Percentiles rank a stretch among this genome's conserved stretches.
phyloP scores from a whole-genome alignment of 1,140 invertebrate genomes.

The Ceratosolen solmsi region DNA sequence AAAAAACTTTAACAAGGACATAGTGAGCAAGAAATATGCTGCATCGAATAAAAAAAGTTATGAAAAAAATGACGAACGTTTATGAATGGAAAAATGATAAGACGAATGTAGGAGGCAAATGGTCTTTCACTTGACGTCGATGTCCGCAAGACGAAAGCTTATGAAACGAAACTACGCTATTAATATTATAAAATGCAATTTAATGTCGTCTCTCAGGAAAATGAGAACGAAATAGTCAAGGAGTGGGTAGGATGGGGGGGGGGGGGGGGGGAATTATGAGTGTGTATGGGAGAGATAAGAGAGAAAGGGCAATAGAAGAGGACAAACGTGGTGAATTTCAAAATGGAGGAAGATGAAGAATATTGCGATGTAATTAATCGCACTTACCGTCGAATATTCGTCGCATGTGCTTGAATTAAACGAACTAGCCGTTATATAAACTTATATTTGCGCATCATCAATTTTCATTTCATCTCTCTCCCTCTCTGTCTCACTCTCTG shows the following conservation, averaged over 20 bases:
- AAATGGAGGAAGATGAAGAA: slow-evolving; percentile 31
- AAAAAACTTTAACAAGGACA: no score
- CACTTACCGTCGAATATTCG: slow-evolving; percentile 41
- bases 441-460: slow-evolving; percentile 38
- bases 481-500: not conserved
- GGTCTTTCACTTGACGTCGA: slow-evolving; percentile 7
- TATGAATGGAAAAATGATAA: not conserved
- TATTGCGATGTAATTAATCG: slow-evolving; percentile 44
- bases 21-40: not conserved
- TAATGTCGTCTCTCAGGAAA: slow-evolving; percentile 28
- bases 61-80: not conserved
- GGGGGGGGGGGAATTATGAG: not conserved
- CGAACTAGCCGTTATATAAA: slow-evolving; percentile 41
- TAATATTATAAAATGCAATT: slow-evolving; percentile 44
- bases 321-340: slow-evolving; percentile 7
- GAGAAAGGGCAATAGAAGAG: not conserved
- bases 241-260: no score
- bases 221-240: slow-evolving; percentile 4
- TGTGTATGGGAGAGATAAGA: not conserved
- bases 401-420: slow-evolving; percentile 43
- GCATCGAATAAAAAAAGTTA: not conserved
- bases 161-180: slow-evolving; percentile 43
- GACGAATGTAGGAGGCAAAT: not conserved
- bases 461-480: slow-evolving; percentile 19
- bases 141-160: slow-evolving; percentile 14